phyloP scores from a whole-genome alignment of 2,113 vertebrate species.

The Nesogale talazaci region DNA sequence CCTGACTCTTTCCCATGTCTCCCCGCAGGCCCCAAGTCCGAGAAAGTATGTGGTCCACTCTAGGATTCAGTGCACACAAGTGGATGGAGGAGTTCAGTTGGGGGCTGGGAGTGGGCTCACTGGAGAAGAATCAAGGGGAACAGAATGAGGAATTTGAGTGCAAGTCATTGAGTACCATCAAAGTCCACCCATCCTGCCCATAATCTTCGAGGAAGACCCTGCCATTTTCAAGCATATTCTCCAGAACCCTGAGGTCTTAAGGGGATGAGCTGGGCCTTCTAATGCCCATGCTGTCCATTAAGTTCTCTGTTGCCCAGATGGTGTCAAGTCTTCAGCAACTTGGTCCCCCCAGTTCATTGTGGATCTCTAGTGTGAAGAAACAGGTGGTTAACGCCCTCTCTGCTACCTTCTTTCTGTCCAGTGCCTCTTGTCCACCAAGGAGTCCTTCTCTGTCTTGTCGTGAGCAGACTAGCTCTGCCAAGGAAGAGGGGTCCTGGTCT shows the following conservation, averaged over 20 bases:
- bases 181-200: not conserved
- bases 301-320: not conserved
- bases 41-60: not conserved
- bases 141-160: not conserved
- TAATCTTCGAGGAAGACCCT: not conserved
- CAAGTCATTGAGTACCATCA: too few species aligned
- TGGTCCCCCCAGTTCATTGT: not conserved
- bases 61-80: fast-evolving
- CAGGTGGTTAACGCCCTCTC: not conserved
- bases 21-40: too few species aligned
- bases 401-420: not conserved
- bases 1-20: not conserved
- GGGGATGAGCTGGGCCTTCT: not conserved
- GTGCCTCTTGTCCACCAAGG: not conserved
- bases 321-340: not conserved
- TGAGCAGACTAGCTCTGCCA: not conserved
- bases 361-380: not conserved
- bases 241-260: not conserved
- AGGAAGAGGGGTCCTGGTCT: not conserved
- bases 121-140: not conserved
- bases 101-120: not conserved
- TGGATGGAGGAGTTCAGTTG: not conserved
- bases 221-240: too few species aligned
- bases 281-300: not conserved
- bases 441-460: not conserved